phyloP scores from a whole-genome alignment of 2,113 vertebrate genomes.

The Ellobius talpinus region DNA sequence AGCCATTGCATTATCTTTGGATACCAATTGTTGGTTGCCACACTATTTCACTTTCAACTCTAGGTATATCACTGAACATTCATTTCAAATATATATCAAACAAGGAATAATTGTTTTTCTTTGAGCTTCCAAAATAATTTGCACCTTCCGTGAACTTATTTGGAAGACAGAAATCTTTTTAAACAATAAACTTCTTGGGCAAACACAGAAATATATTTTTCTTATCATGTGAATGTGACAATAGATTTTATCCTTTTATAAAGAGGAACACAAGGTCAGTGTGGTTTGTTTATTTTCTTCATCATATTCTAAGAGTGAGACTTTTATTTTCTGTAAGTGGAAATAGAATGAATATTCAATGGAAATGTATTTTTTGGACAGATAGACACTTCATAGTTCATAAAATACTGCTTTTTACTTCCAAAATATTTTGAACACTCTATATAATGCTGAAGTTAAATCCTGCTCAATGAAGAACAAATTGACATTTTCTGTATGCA shows the following conservation, averaged over 20 bases:
- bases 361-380: not conserved
- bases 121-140: not conserved
- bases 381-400: not conserved
- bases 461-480: not conserved
- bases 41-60: not conserved
- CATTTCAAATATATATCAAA: not conserved
- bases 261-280: conserved; percentile 40
- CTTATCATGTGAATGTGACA: conserved; percentile 11
- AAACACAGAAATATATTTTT: conserved; percentile 39
- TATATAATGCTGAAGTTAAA: not conserved
- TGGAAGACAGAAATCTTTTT: not conserved
- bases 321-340: conserved; percentile 54
- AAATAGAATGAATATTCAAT: conserved; percentile 51
- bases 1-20: not conserved
- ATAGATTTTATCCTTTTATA: conserved; percentile 50
- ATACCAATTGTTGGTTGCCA: not conserved
- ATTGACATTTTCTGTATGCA: not conserved
- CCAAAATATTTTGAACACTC: not conserved
- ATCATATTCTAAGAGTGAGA: conserved; percentile 23
- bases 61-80: not conserved
- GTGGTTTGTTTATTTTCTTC: conserved; percentile 47
- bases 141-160: not conserved
- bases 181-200: not conserved
- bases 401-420: not conserved
- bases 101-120: not conserved